Evolutionary conservation across 1,140 invertebrate genomes (phyloP), one percentile per base, ranked within the genome.

Genomic region (Meloidogyne chitwoodi): DNA sequence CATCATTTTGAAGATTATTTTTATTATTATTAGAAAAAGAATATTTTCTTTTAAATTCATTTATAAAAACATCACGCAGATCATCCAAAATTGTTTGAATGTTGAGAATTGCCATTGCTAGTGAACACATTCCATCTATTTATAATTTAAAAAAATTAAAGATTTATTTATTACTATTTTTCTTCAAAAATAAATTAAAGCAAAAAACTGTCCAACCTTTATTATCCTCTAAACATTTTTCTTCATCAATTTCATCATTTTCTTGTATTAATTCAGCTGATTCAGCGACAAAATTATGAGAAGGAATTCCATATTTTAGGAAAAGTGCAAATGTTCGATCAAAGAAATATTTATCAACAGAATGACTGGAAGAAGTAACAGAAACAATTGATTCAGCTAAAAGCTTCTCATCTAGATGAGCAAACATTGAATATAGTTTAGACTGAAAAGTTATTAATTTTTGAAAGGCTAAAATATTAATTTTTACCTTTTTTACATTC

Each of bases 281-380:
- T 65, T 78, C 76, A 48, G 77, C 78, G 2, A 44, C 26, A 75
- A 79, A 79, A 27, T 75, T 29, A 69, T 81, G 80, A 16, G 76
- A n/a, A 10, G 79, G 79, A 12, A 56, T n/a, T 5, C 79, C 79
- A 48, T 71, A 82, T 79, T 80, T 80, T 14, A 81, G 56, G 38
- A 75, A 79, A 22, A 69, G 41, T 19, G 75, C 77, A 31, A 83
- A 81, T 38, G 19, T 38, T 48, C 69, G 77, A 65, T 81, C 80
- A 44, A 81, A 81, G 44, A 81, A 81, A 24, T 84, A 69, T n/a
- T 82, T 77, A 16, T 83, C 81, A 1, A 41, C 22, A 65, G 78
- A 64, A 78, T 29, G 75, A 76, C 22, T 14, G 2, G 34, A 10
- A 0, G 41, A 22, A 26, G n/a, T 67, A 12, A 1, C 63, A 16